phyloP scores from a whole-genome alignment of 1,140 invertebrate genomes.

The Colletes gigas region DNA sequence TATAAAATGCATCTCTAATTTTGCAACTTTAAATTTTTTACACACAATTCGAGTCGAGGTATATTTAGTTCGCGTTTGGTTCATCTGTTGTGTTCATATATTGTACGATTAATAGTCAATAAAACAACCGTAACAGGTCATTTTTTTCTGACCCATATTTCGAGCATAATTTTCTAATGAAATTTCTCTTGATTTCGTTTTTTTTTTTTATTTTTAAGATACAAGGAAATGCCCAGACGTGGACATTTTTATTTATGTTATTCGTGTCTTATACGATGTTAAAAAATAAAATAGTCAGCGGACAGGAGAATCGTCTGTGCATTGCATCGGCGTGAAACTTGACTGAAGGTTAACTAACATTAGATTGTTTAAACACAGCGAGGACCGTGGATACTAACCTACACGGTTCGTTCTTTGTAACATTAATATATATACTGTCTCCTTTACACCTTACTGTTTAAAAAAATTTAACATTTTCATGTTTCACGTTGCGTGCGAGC shows the following conservation, averaged over 20 bases:
- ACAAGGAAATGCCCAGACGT: too few species aligned
- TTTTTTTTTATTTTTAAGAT: too few species aligned
- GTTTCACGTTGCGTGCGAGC: neutral
- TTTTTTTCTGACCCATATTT: too few species aligned
- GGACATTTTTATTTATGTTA: too few species aligned
- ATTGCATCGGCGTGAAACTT: slow-evolving; percentile 16
- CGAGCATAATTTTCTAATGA: too few species aligned
- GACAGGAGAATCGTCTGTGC: slow-evolving; percentile 3
- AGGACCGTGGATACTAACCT: slow-evolving; percentile 25
- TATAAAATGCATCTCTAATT: neutral
- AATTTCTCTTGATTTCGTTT: too few species aligned
- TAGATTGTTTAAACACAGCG: slow-evolving; percentile 8
- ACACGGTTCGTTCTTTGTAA: neutral
- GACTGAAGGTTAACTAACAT: neutral
- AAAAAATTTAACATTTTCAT: neutral
- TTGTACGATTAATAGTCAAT: too few species aligned
- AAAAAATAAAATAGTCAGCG: neutral
- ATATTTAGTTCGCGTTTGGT: too few species aligned
- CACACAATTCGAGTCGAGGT: too few species aligned
- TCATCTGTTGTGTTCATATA: too few species aligned
- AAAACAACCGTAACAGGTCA: too few species aligned
- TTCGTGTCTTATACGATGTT: too few species aligned
- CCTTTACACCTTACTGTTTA: neutral
- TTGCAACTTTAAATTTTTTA: neutral
- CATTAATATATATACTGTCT: slow-evolving; percentile 2